These are phyloP conservation scores for Pseudomyrmex concolor DNA, from an alignment of 1,140 invertebrate genomes.

Conservation along the genomic window DNA sequence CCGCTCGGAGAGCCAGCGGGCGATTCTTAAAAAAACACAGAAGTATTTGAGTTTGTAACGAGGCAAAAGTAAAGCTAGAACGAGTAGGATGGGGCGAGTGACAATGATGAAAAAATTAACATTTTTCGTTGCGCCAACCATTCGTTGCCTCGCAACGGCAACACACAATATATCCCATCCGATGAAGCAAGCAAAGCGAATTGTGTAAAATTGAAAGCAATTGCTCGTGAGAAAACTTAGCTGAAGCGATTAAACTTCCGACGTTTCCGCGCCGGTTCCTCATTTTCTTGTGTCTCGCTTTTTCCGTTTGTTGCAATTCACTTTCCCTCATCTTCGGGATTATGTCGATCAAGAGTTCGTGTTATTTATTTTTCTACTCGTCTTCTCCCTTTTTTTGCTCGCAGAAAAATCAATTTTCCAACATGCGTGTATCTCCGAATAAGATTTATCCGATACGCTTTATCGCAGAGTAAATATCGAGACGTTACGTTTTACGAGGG, in stretches of 20 bases:
- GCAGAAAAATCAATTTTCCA: conserved; percentile 41
- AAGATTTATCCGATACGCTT: neutral
- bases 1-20: conserved; percentile 17
- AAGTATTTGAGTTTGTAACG: conserved; percentile 58
- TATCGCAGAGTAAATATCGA: conserved; percentile 20
- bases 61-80: conserved; percentile 29
- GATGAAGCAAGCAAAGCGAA: conserved; percentile 17
- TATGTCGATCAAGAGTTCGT: neutral
- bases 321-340: conserved; percentile 14
- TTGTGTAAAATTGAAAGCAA: conserved; percentile 42
- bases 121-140: neutral
- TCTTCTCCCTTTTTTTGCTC: neutral
- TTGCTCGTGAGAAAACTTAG: conserved; percentile 15
- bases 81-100: too few relatives aligned
- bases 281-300: neutral
- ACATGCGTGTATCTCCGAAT: neutral
- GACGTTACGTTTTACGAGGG: conserved; percentile 16
- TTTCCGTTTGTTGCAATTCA: neutral
- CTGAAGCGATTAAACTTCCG: conserved; percentile 30
- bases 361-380: neutral
- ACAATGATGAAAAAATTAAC: conserved; percentile 47
- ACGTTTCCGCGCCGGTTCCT: neutral
- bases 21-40: conserved; percentile 53
- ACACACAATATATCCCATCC: neutral
- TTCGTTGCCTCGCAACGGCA: too few relatives aligned